These are phyloP conservation scores for Notechis scutatus DNA, from an alignment of 2,113 vertebrate genomes.

Conservation along the genomic window DNA sequence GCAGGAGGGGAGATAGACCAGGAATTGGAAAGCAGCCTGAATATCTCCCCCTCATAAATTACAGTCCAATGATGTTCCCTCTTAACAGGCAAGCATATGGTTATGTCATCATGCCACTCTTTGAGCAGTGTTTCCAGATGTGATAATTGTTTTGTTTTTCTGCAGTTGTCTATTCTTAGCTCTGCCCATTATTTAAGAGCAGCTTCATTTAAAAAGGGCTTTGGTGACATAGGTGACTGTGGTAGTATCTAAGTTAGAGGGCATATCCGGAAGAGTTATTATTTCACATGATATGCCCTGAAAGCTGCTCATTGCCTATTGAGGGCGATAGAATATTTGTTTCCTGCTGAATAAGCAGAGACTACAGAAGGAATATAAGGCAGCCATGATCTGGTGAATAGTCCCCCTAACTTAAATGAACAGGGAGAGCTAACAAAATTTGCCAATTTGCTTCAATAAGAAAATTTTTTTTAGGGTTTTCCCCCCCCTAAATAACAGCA, in stretches of 20 bases:
- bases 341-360: background rate
- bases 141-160: slow-evolving; percentile 26
- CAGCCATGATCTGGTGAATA: background rate
- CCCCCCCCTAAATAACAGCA: background rate
- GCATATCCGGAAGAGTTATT: background rate
- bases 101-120: slow-evolving; percentile 27
- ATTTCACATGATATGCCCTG: background rate
- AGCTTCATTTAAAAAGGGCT: slow-evolving; percentile 1
- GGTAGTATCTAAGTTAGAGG: background rate
- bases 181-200: slow-evolving; percentile 19
- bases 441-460: background rate
- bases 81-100: slow-evolving; percentile 26
- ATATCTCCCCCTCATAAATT: slow-evolving; percentile 57
- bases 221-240: background rate
- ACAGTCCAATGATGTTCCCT: slow-evolving; percentile 30
- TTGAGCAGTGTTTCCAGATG: slow-evolving; percentile 8
- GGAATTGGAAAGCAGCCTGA: slow-evolving; percentile 45
- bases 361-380: background rate
- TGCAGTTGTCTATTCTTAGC: slow-evolving; percentile 40
- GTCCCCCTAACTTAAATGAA: background rate
- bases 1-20: background rate
- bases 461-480: background rate
- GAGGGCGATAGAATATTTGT: background rate
- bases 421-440: background rate
- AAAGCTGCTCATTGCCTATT: background rate